These are phyloP conservation scores for Nemotelus nigrinus DNA, from an alignment of 2,888 invertebrate genomes.

Conservation along the genomic window DNA sequence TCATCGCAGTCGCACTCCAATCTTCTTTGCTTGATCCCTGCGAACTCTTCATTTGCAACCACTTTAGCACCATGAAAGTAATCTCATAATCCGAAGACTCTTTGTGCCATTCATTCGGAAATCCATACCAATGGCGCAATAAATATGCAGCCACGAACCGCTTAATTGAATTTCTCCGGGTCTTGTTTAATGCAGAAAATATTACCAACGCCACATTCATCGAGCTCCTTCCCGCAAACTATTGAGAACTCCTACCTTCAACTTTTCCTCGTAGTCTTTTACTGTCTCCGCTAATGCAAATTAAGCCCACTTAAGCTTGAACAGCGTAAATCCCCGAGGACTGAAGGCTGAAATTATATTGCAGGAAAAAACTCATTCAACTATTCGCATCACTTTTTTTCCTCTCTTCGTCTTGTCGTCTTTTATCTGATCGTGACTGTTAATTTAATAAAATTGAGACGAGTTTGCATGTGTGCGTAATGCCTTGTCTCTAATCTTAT, in stretches of 20 bases:
- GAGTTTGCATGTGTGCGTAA: neutral
- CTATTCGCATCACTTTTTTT: neutral
- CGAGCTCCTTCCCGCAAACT: neutral
- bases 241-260: neutral
- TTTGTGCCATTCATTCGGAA: neutral
- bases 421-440: neutral
- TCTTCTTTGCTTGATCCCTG: too few species aligned
- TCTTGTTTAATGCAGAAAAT: constrained; percentile 5
- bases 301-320: constrained; percentile 6
- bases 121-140: neutral
- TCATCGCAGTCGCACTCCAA: too few species aligned
- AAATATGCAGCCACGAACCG: constrained; percentile 2
- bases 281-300: constrained; percentile 15
- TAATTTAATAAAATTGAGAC: neutral
- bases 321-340: neutral
- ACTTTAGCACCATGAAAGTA: too few species aligned
- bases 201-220: neutral
- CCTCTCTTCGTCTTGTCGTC: neutral
- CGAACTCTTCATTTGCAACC: too few species aligned
- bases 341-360: neutral
- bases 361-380: constrained; percentile 30
- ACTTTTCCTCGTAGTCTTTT: neutral
- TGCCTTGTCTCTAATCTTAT: neutral
- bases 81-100: neutral
- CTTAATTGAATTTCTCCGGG: constrained; percentile 27